Evolutionary conservation across 1,140 invertebrate species (phyloP), one percentile per base, ranked within the genome.

Genomic region (Psilanteris sp.): DNA sequence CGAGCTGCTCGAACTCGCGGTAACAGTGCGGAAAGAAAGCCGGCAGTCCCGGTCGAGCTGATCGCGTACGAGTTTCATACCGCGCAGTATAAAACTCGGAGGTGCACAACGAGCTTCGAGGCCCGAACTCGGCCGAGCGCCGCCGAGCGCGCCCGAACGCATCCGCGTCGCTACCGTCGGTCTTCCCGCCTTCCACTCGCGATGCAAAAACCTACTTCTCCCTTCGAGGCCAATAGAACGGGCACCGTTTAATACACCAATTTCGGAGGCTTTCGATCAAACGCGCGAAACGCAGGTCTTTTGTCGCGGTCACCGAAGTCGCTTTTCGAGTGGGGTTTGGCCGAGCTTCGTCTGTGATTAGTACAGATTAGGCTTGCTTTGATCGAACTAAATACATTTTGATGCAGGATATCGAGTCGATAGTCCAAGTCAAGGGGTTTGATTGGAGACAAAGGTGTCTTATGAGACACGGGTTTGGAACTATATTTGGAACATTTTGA

Each of bases 41-140:
- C 81, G 78, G 79, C 54, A 50, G 72, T 77, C 79, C 77, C 80
- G 83, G 77, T 80, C 83, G 82, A 84, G 82, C 85, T 81, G 82
- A 85, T 87, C 85, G 83, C 81, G 81, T 83, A 85, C 81, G 83
- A 87, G 83, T 84, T 85, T 84, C 82, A 80, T 84, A 84, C 78
- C 82, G 83, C 83, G 83, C 84, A 84, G 83, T 84, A 75, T 85
- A 81, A 85, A 84, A 85, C 84, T 84, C 79, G 74, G 71, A 79
- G 81, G 77, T 84, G 86, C 85, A 77, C 79, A 52, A 61, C 31
- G 48, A 75, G 44, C 77, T 54, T 54, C 70, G 43, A 52, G 32
- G 5, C 10, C 39, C 73, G 74, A 62, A 29, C 31, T 59, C 59
- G 37, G 31, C 74, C 76, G 79, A 78, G 36, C 31, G 10, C 9